These are phyloP conservation scores for Poecile atricapillus DNA, from an alignment of 2,113 vertebrate species.

Conservation along the genomic window DNA sequence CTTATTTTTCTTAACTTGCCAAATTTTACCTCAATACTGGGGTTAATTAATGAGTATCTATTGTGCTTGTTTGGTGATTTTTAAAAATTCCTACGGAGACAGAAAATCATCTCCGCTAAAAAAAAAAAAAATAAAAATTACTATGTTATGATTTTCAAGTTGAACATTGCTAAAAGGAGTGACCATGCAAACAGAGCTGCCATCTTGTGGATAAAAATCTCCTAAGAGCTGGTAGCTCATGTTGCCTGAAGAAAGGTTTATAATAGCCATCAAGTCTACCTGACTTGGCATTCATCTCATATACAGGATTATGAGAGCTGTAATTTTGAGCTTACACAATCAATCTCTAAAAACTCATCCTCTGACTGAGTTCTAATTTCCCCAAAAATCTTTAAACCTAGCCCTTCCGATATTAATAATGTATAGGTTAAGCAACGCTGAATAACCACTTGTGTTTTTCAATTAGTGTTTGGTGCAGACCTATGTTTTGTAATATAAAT, in stretches of 20 bases:
- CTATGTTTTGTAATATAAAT: slow-evolving; percentile 66
- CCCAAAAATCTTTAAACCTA: slow-evolving; percentile 10
- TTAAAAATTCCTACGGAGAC: background rate
- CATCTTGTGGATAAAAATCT: slow-evolving; percentile 57
- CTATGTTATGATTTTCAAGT: background rate
- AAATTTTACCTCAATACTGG: background rate
- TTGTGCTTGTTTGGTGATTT: background rate
- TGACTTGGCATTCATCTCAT: background rate
- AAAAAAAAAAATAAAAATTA: background rate
- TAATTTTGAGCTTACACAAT: background rate
- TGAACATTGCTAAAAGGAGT: background rate
- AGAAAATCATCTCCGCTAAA: background rate
- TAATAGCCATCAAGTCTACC: background rate
- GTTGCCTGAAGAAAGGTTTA: background rate
- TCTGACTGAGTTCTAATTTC: background rate
- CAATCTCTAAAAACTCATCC: background rate
- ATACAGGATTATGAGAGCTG: background rate
- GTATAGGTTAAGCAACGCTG: slow-evolving; percentile 12
- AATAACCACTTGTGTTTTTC: slow-evolving; percentile 6
- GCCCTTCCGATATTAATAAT: slow-evolving; percentile 24
- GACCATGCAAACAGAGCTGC: slow-evolving; percentile 45
- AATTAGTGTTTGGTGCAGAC: slow-evolving; percentile 54
- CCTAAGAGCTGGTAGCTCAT: background rate
- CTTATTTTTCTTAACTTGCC: background rate
- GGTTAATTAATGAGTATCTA: background rate